Base-by-base conservation (phyloP, 2,888 invertebrate genomes). In the Elysia crispata region DNA sequence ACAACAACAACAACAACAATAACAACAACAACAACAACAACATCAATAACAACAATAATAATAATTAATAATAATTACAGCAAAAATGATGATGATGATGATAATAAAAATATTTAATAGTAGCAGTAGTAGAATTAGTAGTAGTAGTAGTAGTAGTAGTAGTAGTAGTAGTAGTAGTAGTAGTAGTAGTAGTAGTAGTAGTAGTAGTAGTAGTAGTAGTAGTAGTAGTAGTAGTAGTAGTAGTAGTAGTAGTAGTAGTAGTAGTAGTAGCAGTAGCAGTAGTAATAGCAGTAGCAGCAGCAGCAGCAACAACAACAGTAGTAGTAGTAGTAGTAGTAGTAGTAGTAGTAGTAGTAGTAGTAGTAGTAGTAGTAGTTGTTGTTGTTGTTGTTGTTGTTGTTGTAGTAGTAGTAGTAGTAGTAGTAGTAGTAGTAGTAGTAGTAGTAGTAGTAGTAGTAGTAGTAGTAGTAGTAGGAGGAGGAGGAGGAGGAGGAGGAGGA, bases 131-230 rank as follows among this genome's bases (percentile, higher is more conserved):
- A n/a, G n/a, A n/a, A n/a, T n/a, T n/a, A n/a, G n/a, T n/a, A n/a
- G n/a, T n/a, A n/a, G n/a, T n/a, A n/a, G 30, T 30, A 31, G 0
- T 1, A 30, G 30, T 67, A 67, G 67, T 25, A 67, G 67, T 25
- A 67, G 67, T 25, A 67, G 67, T 67, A 67, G 67, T 67, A 67
- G 67, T 25, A 67, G 67, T 25, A 67, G 67, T 67, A 67, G 67
- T 67, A 67, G 67, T 25, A 67, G 67, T 25, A 67, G 67, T 67
- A 67, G 67, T 67, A 67, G 28, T 67, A 25, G n/a, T 67, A 67
- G 25, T 25, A 25, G 28, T 67, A 67, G n/a, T 67, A 23, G 28
- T 67, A 67, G 67, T 67, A 67, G 67, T 67, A 67, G 67, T 67
- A 67, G 67, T 25, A 67, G 67, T 25, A 67, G 67, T 67, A 67